Base-by-base conservation (phyloP, 2,797 vertebrate species). In the Sebastes taczanowskii region DNA sequence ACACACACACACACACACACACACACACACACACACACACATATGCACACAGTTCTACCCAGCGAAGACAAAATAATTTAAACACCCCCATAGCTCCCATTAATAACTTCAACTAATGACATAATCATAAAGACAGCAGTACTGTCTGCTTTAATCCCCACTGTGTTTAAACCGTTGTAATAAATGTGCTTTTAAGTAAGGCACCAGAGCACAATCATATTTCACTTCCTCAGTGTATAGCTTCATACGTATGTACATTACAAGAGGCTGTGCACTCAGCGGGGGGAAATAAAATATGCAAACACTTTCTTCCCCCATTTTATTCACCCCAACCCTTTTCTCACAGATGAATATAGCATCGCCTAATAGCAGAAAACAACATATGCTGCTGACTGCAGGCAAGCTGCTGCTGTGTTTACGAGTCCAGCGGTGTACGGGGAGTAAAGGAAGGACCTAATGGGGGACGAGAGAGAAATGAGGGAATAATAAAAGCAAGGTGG, bases 371-470 rank as follows among this genome's bases (percentile, higher is more conserved):
- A 84, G 59, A 84, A 85, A 88, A 77, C 81, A 90, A 83, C 91
- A 90, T 84, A 84, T 89, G 88, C 83, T 91, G 78, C 85, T 71
- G 78, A 76, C 88, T 86, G 80, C 87, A 87, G 87, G 89, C 86
- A 81, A 81, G 59, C 85, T 85, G 79, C 73, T 77, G 72, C 55
- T 87, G 62, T 84, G 70, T 71, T 86, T 65, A 81, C 74, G 74
- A 84, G 71, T 78, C 53, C 69, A 56, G 71, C 35, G 68, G 64
- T 66, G 18, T 68, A 58, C 29, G 22, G 23, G 23, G 61, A 73
- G 53, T 30, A 29, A 49, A 64, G 52, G 27, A 60, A 69, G 13
- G 35, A 60, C 34, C 49, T 58, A 55, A 82, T 78, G 78, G 30
- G 58, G 66, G 34, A 29, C 4, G 7, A 71, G 62, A 71, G 62